These are phyloP conservation scores for Drosophila persimilis DNA, from an alignment of 1,140 invertebrate genomes.

Conservation along the genomic window DNA sequence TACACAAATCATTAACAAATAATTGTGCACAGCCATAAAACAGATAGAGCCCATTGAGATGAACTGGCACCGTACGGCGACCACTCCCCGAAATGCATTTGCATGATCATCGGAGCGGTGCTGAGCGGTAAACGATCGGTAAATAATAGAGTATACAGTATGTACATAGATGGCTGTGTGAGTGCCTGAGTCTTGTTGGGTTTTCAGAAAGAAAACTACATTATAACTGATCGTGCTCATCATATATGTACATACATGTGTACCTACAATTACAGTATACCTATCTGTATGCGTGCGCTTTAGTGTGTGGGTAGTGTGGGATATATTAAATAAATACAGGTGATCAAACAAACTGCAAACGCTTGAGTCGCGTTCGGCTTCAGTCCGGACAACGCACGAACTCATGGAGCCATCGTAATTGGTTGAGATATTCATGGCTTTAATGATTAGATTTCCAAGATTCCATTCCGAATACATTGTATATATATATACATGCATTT, in stretches of 20 bases:
- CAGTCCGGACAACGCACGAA: constrained; percentile 1
- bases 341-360: constrained; percentile 55
- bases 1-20: constrained; percentile 62
- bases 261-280: constrained; percentile 15
- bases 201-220: constrained; percentile 7
- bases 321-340: constrained; percentile 69
- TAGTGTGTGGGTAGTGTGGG: constrained; percentile 11
- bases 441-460: no score
- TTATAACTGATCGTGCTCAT: constrained; percentile 28
- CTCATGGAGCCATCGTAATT: constrained; percentile 1
- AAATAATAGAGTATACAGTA: no score
- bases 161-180: background rate
- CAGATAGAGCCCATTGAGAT: constrained; percentile 6
- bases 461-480: no score
- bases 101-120: constrained; percentile 1
- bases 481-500: no score
- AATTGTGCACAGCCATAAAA: constrained; percentile 35
- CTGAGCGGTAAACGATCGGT: constrained; percentile 7
- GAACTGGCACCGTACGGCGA: constrained; percentile 1
- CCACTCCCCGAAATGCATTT: constrained; percentile 35
- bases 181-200: constrained; percentile 12
- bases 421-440: constrained; percentile 9
- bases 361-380: background rate
- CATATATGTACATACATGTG: constrained; percentile 15
- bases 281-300: background rate